Percentiles rank a stretch among this genome's conserved stretches.
phyloP scores from a whole-genome alignment of 1,140 invertebrate genomes.

The Eumeta japonica region DNA sequence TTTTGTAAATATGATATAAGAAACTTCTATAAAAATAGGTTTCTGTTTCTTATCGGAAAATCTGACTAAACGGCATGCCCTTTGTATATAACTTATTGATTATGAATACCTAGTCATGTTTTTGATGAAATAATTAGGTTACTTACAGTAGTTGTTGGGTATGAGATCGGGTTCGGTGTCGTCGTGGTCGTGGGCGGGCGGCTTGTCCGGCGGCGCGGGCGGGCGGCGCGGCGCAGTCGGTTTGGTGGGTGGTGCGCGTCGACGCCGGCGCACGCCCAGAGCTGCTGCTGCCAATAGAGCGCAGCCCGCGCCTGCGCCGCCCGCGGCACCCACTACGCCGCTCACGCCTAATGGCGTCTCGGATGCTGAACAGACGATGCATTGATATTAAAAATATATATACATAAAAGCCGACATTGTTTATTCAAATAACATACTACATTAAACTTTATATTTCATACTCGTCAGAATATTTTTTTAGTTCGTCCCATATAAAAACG shows the following conservation, averaged over 20 bases:
- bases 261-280: conserved; percentile 22
- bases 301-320: conserved; percentile 24
- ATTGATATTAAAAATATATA: too few relatives aligned
- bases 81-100: too few relatives aligned
- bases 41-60: too few relatives aligned
- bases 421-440: too few relatives aligned
- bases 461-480: too few relatives aligned
- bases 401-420: too few relatives aligned
- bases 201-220: conserved; percentile 16
- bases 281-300: conserved; percentile 11
- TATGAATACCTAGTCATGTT: too few relatives aligned
- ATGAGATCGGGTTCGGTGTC: conserved; percentile 38
- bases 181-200: conserved; percentile 24
- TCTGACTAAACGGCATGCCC: too few relatives aligned
- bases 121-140: neutral
- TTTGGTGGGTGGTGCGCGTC: conserved; percentile 9
- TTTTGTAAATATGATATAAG: too few relatives aligned
- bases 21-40: too few relatives aligned
- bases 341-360: conserved; percentile 30
- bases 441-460: too few relatives aligned
- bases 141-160: conserved; percentile 32
- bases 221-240: conserved; percentile 8
- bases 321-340: conserved; percentile 22
- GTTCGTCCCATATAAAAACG: too few relatives aligned
- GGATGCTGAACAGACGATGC: conserved; percentile 27